Conservation (phyloP, 1,140 invertebrate genomes). For the Trichonephila inaurata region DNA sequence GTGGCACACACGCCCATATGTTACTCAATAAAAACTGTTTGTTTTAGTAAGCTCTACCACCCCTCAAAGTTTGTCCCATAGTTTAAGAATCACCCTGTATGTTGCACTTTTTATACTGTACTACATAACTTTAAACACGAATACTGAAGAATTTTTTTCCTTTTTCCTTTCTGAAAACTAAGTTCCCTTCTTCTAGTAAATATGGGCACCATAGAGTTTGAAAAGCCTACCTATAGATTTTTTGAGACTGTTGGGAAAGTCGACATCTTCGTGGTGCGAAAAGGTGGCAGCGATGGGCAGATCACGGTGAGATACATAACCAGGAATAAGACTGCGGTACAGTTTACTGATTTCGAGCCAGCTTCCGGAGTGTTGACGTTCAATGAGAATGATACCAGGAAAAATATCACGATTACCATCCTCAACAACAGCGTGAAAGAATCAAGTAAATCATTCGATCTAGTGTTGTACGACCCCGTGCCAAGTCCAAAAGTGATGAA, state of each 20-base stretch:
- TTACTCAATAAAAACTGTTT: too few relatives aligned
- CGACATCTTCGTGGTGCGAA: conserved; percentile 82
- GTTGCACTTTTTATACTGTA: too few relatives aligned
- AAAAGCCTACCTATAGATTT: conserved; percentile 83
- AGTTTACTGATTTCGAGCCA: conserved; percentile 3
- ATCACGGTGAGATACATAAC: conserved; percentile 84
- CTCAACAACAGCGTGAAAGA: conserved; percentile 82
- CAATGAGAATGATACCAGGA: neutral
- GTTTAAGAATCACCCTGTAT: too few relatives aligned
- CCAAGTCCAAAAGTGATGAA: neutral
- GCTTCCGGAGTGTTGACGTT: neutral
- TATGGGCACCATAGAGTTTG: conserved; percentile 82
- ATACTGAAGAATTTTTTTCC: too few relatives aligned
- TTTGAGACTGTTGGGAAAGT: conserved; percentile 84
- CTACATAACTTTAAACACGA: too few relatives aligned
- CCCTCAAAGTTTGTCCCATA: too few relatives aligned
- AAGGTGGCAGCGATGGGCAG: conserved; percentile 84
- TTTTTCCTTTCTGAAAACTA: neutral
- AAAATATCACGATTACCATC: conserved; percentile 77
- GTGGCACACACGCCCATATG: too few relatives aligned
- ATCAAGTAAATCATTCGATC: neutral
- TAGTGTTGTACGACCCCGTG: neutral
- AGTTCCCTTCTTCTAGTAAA: neutral
- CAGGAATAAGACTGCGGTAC: conserved; percentile 83
- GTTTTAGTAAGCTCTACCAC: too few relatives aligned